These are phyloP conservation scores for Morbakka virulenta DNA, from an alignment of 30 jellyfish, hydroid and myxozoan genomes.

Conservation along the genomic window DNA sequence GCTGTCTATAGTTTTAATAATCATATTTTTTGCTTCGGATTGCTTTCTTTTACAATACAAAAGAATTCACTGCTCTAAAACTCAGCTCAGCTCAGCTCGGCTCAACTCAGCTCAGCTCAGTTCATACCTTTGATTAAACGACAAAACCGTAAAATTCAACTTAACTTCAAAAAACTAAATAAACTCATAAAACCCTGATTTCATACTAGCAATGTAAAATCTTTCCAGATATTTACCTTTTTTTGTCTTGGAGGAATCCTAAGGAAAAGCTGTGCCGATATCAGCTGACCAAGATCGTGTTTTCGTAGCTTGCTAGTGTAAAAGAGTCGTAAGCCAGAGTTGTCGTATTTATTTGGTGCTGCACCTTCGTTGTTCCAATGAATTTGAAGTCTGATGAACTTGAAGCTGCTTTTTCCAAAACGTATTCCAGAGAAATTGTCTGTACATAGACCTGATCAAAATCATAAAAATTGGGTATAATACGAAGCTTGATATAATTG, in stretches of 20 bases:
- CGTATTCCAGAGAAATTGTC: slow-evolving; percentile 34
- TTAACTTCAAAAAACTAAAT: too few species aligned
- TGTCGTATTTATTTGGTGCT: slow-evolving; percentile 22
- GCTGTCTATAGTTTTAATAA: too few species aligned
- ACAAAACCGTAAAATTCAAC: too few species aligned
- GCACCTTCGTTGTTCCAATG: slow-evolving; percentile 59
- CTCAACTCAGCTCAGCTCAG: too few species aligned
- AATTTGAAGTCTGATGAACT: slow-evolving; percentile 40
- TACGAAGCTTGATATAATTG: background rate
- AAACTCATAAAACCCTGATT: too few species aligned
- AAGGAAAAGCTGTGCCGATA: slow-evolving; percentile 48
- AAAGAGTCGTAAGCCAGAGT: slow-evolving; percentile 39
- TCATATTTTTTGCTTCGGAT: too few species aligned
- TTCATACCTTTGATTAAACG: too few species aligned
- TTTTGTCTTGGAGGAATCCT: slow-evolving; percentile 37
- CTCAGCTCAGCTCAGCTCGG: too few species aligned
- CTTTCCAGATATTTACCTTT: slow-evolving; percentile 32
- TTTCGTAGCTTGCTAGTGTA: slow-evolving; percentile 53
- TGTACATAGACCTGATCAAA: slow-evolving; percentile 20
- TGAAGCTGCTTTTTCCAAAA: slow-evolving; percentile 33
- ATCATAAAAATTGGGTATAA: background rate
- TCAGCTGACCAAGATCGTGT: slow-evolving; percentile 44
- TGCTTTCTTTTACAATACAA: too few species aligned
- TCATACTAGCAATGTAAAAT: too few species aligned
- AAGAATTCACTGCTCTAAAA: too few species aligned